A percentile compares a stretch with the other conserved stretches of the same genome.
phyloP scores from a whole-genome alignment of 1,140 invertebrate genomes.

The Ganaspis sp. region DNA sequence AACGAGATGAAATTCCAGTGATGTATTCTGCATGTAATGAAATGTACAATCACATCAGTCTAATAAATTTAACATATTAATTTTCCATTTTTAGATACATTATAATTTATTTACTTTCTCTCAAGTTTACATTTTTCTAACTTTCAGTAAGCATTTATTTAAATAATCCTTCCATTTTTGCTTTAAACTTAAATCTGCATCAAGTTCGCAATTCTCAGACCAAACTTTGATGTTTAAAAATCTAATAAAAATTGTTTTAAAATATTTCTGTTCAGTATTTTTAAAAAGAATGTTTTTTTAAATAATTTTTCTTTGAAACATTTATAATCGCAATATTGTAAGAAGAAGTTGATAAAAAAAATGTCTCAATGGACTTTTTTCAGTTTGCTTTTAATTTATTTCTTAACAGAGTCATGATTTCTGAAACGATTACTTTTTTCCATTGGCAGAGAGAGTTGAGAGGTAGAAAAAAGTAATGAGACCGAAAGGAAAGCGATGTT shows the following conservation, averaged over 20 bases:
- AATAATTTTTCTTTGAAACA: background rate
- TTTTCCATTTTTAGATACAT: background rate
- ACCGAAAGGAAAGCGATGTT: background rate
- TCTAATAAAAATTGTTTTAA: no score
- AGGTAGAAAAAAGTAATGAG: background rate
- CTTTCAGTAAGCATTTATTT: no score
- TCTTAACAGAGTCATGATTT: background rate
- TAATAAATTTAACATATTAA: background rate
- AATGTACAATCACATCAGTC: slow-evolving; percentile 4
- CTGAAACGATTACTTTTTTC: background rate
- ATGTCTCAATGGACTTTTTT: background rate
- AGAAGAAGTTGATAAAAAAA: no score
- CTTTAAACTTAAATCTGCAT: no score
- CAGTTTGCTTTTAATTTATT: background rate
- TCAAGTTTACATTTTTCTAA: no score
- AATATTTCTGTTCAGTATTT: no score
- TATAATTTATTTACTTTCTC: background rate
- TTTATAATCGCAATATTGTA: no score
- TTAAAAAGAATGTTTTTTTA: background rate
- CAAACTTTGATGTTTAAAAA: no score
- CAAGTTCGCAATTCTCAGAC: no score
- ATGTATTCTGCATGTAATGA: slow-evolving; percentile 4
- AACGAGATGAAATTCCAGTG: slow-evolving; percentile 8
- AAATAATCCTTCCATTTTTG: no score
- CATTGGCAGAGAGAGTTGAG: background rate